A percentile compares a stretch with the other conserved stretches of the same genome.
Evolutionary conservation across 2,888 invertebrate genomes (phyloP).

Genomic region (Cataglyphis rosenhaueri): DNA sequence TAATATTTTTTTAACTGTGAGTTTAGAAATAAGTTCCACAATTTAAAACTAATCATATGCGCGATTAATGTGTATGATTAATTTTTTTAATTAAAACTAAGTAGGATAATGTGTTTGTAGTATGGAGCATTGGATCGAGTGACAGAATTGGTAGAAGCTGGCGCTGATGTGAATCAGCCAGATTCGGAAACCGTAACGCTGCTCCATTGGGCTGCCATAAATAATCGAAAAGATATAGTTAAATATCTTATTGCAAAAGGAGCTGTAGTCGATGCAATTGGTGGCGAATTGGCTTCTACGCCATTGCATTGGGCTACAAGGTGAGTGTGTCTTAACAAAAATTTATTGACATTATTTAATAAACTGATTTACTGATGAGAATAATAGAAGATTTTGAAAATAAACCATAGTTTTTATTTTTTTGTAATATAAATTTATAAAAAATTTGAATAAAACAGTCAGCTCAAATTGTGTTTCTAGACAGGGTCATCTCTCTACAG

Average conservation of each 20-base stretch:
- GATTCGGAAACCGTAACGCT: conserved; percentile 98
- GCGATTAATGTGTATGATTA: not conserved
- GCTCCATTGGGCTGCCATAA: conserved; percentile 99
- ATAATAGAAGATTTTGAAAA: not conserved
- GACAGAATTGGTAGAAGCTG: conserved; percentile 95
- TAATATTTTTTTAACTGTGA: not conserved
- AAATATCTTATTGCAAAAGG: conserved; percentile 95
- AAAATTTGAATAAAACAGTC: not conserved
- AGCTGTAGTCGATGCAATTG: conserved; percentile 96
- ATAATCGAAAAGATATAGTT: conserved; percentile 97
- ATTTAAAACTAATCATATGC: not conserved
- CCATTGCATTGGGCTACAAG: conserved; percentile 99
- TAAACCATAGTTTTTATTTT: not conserved
- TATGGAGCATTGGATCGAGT: conserved; percentile 95
- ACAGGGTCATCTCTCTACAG: conserved; percentile 89
- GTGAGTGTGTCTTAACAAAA: conserved; percentile 77
- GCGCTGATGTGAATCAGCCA: conserved; percentile 97
- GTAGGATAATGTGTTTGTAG: conserved; percentile 81
- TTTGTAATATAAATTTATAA: not conserved
- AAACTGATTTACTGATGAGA: not conserved
- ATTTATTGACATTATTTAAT: not conserved
- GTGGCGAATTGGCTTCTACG: conserved; percentile 98
- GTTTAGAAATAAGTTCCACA: not conserved
- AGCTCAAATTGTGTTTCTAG: conserved; percentile 81
- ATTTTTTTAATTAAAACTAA: not conserved